phyloP scores from a whole-genome alignment of 2,888 invertebrate species.

The Artemia sinica region DNA sequence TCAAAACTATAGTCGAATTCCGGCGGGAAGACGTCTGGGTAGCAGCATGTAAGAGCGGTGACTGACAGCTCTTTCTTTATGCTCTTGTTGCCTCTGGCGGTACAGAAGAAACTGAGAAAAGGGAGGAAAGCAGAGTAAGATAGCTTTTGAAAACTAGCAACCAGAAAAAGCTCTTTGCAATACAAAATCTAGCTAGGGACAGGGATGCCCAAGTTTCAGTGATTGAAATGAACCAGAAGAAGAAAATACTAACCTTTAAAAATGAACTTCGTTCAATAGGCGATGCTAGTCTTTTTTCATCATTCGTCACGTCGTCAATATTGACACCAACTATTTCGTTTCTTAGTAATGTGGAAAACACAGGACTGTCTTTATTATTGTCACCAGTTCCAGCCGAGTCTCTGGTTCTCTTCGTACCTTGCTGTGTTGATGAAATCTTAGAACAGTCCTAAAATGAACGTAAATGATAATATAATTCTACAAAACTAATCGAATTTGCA shows the following conservation, averaged over 20 bases:
- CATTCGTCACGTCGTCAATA: slow-evolving; percentile 11
- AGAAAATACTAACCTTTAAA: not conserved
- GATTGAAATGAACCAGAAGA: not conserved
- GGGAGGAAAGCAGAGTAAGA: no score
- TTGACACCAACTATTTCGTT: slow-evolving; percentile 10
- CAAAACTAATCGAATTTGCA: no score
- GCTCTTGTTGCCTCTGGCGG: no score
- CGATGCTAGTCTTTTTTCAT: slow-evolving; percentile 1
- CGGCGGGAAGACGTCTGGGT: no score
- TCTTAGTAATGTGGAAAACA: slow-evolving; percentile 7
- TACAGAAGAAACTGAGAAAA: no score
- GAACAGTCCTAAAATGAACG: not conserved
- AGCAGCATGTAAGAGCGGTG: no score
- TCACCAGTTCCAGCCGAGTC: not conserved
- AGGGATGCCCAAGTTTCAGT: not conserved
- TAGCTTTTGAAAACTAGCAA: no score
- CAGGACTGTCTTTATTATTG: not conserved
- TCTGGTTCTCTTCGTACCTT: not conserved
- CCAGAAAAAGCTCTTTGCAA: no score
- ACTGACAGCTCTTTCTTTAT: no score
- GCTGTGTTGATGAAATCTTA: not conserved
- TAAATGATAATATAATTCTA: not conserved
- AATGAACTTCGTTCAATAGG: slow-evolving; percentile 7
- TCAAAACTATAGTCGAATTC: no score
- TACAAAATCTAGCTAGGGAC: no score